A percentile compares a stretch with the other conserved stretches of the same genome.
These are phyloP conservation scores for Podarcis lilfordi DNA, from an alignment of 2,797 vertebrate species.

Conservation along the genomic window DNA sequence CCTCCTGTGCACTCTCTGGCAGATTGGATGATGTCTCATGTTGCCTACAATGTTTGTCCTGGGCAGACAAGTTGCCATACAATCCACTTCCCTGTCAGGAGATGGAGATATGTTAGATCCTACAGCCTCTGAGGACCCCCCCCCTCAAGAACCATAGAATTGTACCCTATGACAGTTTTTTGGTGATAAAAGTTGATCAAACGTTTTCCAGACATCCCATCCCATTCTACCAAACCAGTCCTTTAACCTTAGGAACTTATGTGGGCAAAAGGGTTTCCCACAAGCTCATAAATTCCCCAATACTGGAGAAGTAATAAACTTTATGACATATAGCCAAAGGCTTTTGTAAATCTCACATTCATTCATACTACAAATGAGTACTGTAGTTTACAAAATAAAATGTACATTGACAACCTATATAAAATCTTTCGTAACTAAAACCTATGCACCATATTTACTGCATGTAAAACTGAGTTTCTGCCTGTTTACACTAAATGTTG, in stretches of 20 bases:
- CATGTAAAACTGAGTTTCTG: background rate
- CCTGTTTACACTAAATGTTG: background rate
- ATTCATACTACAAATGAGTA: background rate
- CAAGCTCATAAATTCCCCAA: background rate
- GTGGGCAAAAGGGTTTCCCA: background rate
- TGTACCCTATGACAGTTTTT: background rate
- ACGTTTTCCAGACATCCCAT: background rate
- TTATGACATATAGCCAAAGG: background rate
- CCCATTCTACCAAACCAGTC: background rate
- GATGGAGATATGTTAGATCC: too few relatives aligned
- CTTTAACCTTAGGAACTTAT: background rate
- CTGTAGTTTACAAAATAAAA: background rate
- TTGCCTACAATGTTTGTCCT: too few relatives aligned
- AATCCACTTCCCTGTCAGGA: too few relatives aligned
- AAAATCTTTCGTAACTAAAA: background rate
- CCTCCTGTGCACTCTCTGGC: too few relatives aligned
- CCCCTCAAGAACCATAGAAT: too few relatives aligned
- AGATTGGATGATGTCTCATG: too few relatives aligned
- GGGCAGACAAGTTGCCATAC: too few relatives aligned
- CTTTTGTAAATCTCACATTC: background rate
- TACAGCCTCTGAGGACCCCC: too few relatives aligned
- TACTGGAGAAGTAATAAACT: background rate
- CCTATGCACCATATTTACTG: background rate
- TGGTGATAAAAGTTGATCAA: background rate
- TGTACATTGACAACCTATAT: background rate